Percentiles rank a stretch among this genome's conserved stretches.
These are phyloP conservation scores for Tipula lateralis DNA, from an alignment of 2,888 invertebrate species.

Conservation along the genomic window DNA sequence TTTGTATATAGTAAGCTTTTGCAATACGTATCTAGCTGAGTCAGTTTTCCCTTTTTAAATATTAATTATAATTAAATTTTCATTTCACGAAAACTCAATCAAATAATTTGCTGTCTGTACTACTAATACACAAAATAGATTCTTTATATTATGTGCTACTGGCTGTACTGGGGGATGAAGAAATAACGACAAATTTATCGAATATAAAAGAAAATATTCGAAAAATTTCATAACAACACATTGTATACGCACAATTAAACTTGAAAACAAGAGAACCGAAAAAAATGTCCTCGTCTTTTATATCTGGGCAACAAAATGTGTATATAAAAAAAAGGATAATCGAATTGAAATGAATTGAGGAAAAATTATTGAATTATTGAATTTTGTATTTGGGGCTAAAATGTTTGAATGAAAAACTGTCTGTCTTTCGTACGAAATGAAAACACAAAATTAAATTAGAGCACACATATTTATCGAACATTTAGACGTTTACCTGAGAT, in stretches of 20 bases:
- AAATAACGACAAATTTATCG: neutral
- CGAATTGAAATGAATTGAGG: neutral
- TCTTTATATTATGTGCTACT: neutral
- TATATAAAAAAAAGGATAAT: constrained; percentile 13
- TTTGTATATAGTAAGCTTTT: too few species aligned
- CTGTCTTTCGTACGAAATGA: neutral
- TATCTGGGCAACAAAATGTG: neutral
- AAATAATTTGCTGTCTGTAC: neutral
- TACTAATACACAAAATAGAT: neutral
- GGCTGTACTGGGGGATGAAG: neutral
- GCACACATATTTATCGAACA: neutral
- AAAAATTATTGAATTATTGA: neutral
- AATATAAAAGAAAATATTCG: neutral
- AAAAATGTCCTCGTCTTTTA: neutral
- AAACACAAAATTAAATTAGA: neutral
- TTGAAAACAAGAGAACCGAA: neutral
- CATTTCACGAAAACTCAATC: neutral
- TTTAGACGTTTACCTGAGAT: neutral
- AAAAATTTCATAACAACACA: neutral
- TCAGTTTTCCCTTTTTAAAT: neutral
- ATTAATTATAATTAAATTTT: neutral
- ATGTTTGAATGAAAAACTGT: neutral
- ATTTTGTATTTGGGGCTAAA: neutral
- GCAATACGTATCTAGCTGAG: too few species aligned
- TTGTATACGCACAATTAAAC: constrained; percentile 2